Evolutionary conservation across 1,140 invertebrate genomes (phyloP).

Genomic region (Micrasema longulum): DNA sequence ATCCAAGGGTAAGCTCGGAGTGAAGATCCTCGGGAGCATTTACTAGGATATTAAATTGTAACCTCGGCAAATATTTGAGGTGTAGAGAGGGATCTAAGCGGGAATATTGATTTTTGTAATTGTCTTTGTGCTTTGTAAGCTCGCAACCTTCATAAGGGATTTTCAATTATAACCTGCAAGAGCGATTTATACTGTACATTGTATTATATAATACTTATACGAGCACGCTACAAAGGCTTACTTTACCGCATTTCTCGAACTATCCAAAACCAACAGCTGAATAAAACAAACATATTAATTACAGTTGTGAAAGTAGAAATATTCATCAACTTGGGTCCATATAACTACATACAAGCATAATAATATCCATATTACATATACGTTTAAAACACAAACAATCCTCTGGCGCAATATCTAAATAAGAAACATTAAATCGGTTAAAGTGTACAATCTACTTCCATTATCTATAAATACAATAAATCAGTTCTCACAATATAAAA

Average conservation of each 20-base stretch:
- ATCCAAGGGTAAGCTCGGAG: conserved; percentile 23
- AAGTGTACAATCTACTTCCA: too few relatives aligned
- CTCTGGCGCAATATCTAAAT: too few relatives aligned
- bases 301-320: conserved; percentile 2
- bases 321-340: too few relatives aligned
- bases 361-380: too few relatives aligned
- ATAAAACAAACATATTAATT: conserved; percentile 27
- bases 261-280: conserved; percentile 15
- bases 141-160: conserved; percentile 1
- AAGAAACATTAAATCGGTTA: too few relatives aligned
- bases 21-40: conserved; percentile 25
- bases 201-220: too few relatives aligned
- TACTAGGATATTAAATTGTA: conserved; percentile 23
- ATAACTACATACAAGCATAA: too few relatives aligned
- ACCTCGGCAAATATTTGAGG: conserved; percentile 14
- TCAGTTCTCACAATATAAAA: too few relatives aligned
- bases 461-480: too few relatives aligned
- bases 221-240: conserved; percentile 1
- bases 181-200: neutral
- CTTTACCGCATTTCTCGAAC: neutral
- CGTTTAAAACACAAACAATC: too few relatives aligned
- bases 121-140: conserved; percentile 10
- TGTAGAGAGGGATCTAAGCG: neutral
- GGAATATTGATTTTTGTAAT: conserved; percentile 22
- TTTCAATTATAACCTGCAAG: conserved; percentile 5